Conservation (phyloP, 1,140 invertebrate genomes). For the Lethrus apterus region DNA sequence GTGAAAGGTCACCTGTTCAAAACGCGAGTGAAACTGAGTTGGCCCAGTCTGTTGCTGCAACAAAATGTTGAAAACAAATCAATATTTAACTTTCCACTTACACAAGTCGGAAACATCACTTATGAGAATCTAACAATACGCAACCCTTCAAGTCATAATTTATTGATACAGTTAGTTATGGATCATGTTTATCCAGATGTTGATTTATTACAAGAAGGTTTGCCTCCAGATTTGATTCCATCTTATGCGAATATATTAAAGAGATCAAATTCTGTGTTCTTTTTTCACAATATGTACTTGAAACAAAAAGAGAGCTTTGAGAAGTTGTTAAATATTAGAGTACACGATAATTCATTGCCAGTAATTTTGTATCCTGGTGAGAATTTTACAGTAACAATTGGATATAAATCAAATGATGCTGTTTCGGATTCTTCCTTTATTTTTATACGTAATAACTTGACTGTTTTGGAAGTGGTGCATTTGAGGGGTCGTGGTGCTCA, state of each 20-base stretch:
- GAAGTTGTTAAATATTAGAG: constrained; percentile 22
- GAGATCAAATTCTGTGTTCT: constrained; percentile 25
- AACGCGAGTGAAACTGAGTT: constrained; percentile 61
- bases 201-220: constrained; percentile 44
- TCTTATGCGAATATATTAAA: constrained; percentile 2
- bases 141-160: constrained; percentile 54
- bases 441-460: constrained; percentile 79
- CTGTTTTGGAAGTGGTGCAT: constrained; percentile 78
- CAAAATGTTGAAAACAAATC: constrained; percentile 42
- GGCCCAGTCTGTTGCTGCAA: constrained; percentile 54
- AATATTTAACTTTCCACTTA: constrained; percentile 65
- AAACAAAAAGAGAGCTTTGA: constrained; percentile 21
- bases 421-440: constrained; percentile 41
- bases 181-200: constrained; percentile 50
- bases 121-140: constrained; percentile 51
- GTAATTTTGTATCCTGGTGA: constrained; percentile 44
- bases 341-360: constrained; percentile 27
- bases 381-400: constrained; percentile 37
- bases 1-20: constrained; percentile 64
- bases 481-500: constrained; percentile 74
- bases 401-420: constrained; percentile 38
- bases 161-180: constrained; percentile 56
- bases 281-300: constrained; percentile 24
- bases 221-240: constrained; percentile 39
- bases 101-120: constrained; percentile 73